A percentile compares a stretch with the other conserved stretches of the same genome.
phyloP scores from a whole-genome alignment of 2,113 vertebrate species.

The Andinoacara biseriatus region DNA sequence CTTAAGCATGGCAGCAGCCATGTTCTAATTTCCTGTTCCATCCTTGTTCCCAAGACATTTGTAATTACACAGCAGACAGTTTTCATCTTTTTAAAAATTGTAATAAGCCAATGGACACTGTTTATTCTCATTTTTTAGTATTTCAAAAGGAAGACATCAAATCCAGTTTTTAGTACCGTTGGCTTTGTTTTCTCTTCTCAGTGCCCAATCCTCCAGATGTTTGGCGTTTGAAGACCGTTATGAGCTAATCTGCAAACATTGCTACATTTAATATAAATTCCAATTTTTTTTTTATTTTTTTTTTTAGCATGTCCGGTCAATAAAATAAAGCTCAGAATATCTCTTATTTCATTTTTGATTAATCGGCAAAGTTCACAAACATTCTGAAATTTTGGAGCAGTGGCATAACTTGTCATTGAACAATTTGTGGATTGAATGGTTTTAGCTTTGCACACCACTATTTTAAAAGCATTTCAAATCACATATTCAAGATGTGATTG shows the following conservation, averaged over 20 bases:
- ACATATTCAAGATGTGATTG: background rate
- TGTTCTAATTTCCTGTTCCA: background rate
- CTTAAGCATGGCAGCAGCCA: background rate
- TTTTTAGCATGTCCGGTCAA: background rate
- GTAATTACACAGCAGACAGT: background rate
- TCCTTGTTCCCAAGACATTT: constrained; percentile 15
- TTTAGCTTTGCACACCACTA: background rate
- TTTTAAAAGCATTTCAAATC: background rate
- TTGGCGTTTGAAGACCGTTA: constrained; percentile 24
- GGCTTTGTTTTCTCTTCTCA: background rate
- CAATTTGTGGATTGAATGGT: background rate
- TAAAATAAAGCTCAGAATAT: background rate
- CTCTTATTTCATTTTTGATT: background rate
- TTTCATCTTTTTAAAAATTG: background rate
- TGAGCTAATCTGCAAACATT: background rate
- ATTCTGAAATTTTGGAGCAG: background rate
- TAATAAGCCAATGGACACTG: background rate
- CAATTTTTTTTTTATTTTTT: accelerated
- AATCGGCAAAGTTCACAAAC: background rate
- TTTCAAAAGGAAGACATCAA: background rate
- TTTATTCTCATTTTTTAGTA: constrained; percentile 20
- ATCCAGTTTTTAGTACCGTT: background rate
- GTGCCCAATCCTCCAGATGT: constrained; percentile 35
- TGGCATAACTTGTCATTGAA: background rate
- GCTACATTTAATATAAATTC: background rate